A percentile compares a stretch with the other conserved stretches of the same genome.
phyloP scores from a whole-genome alignment of 2,113 vertebrate species.

The Laticauda laticaudata region DNA sequence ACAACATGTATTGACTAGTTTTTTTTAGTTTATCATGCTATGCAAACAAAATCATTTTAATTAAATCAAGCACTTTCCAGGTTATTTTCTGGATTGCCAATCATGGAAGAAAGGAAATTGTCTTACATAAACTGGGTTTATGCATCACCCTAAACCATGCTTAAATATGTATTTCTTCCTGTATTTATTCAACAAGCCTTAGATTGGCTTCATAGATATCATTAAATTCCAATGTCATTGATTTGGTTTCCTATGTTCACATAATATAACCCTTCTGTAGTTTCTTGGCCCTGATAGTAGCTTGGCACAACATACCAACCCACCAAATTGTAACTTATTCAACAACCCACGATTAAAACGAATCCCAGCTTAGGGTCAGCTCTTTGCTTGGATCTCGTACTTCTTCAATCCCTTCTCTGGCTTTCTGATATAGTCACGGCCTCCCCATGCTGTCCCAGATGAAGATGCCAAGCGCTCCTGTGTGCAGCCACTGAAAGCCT shows the following conservation, averaged over 20 bases:
- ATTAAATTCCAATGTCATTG: background rate
- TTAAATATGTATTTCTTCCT: background rate
- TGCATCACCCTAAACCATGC: background rate
- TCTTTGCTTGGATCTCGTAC: background rate
- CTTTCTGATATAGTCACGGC: background rate
- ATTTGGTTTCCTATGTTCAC: background rate
- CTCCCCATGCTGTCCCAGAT: background rate
- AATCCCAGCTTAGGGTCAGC: background rate
- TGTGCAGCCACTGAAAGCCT: conserved; percentile 36
- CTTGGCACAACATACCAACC: background rate
- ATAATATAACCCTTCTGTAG: background rate
- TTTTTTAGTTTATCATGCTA: background rate
- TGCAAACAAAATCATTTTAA: background rate
- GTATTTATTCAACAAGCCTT: background rate
- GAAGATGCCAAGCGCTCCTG: background rate
- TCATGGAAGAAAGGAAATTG: background rate
- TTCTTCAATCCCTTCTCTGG: background rate
- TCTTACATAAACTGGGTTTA: background rate
- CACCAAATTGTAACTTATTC: background rate
- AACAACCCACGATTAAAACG: background rate
- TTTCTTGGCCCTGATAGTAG: background rate
- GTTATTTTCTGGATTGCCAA: background rate
- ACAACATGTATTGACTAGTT: background rate
- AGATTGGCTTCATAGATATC: background rate
- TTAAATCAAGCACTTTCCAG: background rate